phyloP scores from a whole-genome alignment of 2,797 vertebrate species.

The Philypnodon macrostomus region DNA sequence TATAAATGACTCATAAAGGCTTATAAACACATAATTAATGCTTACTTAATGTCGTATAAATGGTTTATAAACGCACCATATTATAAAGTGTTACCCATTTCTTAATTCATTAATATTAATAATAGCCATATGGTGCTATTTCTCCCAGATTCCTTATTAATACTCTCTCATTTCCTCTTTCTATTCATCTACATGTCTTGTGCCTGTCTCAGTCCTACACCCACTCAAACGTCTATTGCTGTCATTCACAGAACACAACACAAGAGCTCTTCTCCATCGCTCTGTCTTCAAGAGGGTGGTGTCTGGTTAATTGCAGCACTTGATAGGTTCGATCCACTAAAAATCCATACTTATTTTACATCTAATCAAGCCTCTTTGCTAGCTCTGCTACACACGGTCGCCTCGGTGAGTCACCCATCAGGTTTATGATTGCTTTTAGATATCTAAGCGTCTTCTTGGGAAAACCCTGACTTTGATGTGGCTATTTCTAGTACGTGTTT shows the following conservation, averaged over 20 bases:
- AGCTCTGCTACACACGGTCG: conserved; percentile 18
- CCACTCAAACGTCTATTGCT: conserved; percentile 40
- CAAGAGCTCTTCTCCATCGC: conserved; percentile 10
- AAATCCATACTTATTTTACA: conserved; percentile 16
- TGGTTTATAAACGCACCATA: no score
- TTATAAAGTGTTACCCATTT: no score
- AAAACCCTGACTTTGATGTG: conserved; percentile 1
- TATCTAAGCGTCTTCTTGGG: not conserved
- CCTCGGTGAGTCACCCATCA: conserved; percentile 7
- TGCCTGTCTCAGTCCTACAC: conserved; percentile 43
- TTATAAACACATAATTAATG: no score
- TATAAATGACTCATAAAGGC: no score
- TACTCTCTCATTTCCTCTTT: conserved; percentile 26
- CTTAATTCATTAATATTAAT: no score
- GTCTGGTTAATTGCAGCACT: conserved; percentile 22
- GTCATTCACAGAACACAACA: conserved; percentile 11
- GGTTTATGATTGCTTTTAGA: conserved; percentile 28
- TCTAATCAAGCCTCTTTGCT: conserved; percentile 3
- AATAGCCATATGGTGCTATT: conserved; percentile 12
- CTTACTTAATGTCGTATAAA: no score
- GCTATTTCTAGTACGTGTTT: conserved; percentile 14
- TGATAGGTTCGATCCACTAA: conserved; percentile 19
- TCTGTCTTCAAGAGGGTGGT: conserved; percentile 15
- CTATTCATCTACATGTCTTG: conserved; percentile 45
- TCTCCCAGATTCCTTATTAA: conserved; percentile 34